Conservation (phyloP, 2,797 vertebrate species). For the Myripristis murdjan region DNA sequence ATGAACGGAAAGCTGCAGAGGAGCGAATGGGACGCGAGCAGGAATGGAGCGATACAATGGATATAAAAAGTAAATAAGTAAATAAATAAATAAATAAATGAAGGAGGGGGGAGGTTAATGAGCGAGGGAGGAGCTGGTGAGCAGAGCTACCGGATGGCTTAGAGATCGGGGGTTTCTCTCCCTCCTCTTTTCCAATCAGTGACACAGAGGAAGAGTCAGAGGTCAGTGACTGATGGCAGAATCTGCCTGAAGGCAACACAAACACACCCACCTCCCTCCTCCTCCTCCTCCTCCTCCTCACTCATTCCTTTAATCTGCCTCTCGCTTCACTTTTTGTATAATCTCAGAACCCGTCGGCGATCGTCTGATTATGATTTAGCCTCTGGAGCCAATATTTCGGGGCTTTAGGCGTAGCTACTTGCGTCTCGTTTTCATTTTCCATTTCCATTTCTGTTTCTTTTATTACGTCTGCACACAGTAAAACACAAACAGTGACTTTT, state of each 20-base stretch:
- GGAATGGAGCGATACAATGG: not conserved
- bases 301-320: not conserved
- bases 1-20: not conserved
- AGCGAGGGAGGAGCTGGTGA: not conserved
- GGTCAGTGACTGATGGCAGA: conserved; percentile 1
- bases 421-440: too few relatives aligned
- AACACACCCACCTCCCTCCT: conserved; percentile 15
- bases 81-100: too few relatives aligned
- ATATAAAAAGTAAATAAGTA: not conserved
- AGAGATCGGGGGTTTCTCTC: not conserved
- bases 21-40: not conserved
- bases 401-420: too few relatives aligned
- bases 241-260: conserved; percentile 33
- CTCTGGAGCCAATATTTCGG: too few relatives aligned
- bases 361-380: too few relatives aligned
- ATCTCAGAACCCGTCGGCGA: too few relatives aligned
- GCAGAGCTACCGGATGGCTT: conserved; percentile 2
- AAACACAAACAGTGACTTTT: too few relatives aligned
- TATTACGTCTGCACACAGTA: too few relatives aligned
- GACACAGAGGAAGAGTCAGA: conserved; percentile 13
- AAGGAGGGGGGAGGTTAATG: too few relatives aligned
- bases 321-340: not conserved
- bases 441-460: too few relatives aligned
- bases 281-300: not conserved
- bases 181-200: not conserved